Percentiles rank a stretch among this genome's conserved stretches.
Conservation (phyloP, 2,888 invertebrate genomes). For the Scelioninae gen. 1 region DNA sequence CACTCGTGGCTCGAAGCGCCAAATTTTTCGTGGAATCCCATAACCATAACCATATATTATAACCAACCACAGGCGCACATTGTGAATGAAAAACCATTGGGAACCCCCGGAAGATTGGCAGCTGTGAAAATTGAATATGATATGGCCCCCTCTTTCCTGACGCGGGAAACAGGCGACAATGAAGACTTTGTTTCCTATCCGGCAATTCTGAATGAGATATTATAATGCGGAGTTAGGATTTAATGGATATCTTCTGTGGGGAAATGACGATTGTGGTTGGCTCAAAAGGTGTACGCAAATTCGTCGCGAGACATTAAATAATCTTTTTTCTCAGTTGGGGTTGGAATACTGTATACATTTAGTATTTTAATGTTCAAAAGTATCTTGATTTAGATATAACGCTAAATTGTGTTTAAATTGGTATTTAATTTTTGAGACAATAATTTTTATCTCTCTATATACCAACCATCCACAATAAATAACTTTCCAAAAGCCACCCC, state of each 20-base stretch:
- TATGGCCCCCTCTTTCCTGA: conserved; percentile 25
- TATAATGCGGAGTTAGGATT: conserved; percentile 4
- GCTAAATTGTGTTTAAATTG: too few relatives aligned
- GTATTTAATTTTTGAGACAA: too few relatives aligned
- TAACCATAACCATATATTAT: too few relatives aligned
- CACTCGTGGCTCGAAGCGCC: conserved; percentile 1
- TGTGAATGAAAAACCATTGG: conserved; percentile 24
- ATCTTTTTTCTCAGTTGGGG: too few relatives aligned
- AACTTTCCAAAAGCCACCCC: too few relatives aligned
- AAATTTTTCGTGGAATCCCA: conserved; percentile 31
- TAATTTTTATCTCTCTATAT: too few relatives aligned
- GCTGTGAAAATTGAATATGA: conserved; percentile 63
- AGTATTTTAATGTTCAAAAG: too few relatives aligned
- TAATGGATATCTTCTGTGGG: conserved; percentile 10
- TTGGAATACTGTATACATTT: too few relatives aligned
- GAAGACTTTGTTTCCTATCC: conserved; percentile 44
- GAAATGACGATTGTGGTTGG: conserved; percentile 6
- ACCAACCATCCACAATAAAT: too few relatives aligned
- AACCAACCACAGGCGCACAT: conserved; percentile 19
- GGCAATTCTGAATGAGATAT: conserved; percentile 15
- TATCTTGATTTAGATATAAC: too few relatives aligned
- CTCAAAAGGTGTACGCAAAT: background rate
- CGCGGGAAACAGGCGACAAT: conserved; percentile 32
- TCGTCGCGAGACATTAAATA: too few relatives aligned
- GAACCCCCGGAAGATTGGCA: conserved; percentile 48